Conservation (phyloP, 1,140 invertebrate species). For the Lithobius niger region DNA sequence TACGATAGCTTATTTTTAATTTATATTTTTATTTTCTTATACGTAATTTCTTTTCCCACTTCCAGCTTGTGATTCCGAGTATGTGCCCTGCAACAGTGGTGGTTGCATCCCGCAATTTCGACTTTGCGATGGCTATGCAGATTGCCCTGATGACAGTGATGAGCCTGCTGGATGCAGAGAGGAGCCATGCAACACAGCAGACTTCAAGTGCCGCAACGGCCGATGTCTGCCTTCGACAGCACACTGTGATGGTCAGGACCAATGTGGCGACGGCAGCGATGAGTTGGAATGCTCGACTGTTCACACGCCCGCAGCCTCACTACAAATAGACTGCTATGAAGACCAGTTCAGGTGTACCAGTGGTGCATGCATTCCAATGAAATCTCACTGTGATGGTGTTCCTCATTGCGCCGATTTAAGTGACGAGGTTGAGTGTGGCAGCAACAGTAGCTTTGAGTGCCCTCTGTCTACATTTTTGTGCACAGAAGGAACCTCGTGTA, state of each 20-base stretch:
- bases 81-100: constrained; percentile 18
- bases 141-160: constrained; percentile 30
- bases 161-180: constrained; percentile 19
- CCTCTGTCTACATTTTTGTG: constrained; percentile 36
- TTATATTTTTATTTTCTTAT: too few species aligned
- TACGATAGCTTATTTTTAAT: too few species aligned
- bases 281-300: constrained; percentile 42
- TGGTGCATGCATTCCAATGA: constrained; percentile 27
- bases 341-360: constrained; percentile 5
- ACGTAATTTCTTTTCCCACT: not conserved
- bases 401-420: constrained; percentile 24
- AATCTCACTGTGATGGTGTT: constrained; percentile 21
- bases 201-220: constrained; percentile 51
- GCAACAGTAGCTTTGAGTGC: not conserved
- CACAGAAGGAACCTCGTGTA: constrained; percentile 45
- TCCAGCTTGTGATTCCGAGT: not conserved
- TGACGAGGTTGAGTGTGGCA: constrained; percentile 18
- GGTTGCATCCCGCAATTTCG: constrained; percentile 24
- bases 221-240: constrained; percentile 45
- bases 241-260: constrained; percentile 51
- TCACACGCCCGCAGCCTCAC: constrained; percentile 39
- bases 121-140: constrained; percentile 30
- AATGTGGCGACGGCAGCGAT: constrained; percentile 54
- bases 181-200: not conserved
- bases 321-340: constrained; percentile 27